Conservation (phyloP, 2,797 vertebrate species). For the Antrozous pallidus region DNA sequence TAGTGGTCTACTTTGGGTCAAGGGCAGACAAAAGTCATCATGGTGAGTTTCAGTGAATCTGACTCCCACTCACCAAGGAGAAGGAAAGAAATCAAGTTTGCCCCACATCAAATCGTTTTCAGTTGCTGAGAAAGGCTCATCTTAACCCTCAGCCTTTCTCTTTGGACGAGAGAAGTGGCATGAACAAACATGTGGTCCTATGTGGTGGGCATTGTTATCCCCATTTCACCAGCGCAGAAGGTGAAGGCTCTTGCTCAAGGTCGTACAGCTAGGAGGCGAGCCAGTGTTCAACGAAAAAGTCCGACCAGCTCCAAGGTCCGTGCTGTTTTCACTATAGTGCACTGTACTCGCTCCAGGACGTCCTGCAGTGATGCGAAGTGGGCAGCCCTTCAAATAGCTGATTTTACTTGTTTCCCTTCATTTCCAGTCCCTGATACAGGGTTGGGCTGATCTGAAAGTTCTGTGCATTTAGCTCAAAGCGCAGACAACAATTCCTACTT, state of each 20-base stretch:
- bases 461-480: neutral
- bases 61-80: neutral
- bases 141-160: neutral
- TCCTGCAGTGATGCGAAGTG: neutral
- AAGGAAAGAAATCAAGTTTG: neutral
- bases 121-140: neutral
- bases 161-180: neutral
- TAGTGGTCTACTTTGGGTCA: neutral
- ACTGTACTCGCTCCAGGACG: neutral
- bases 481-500: neutral
- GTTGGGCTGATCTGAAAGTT: neutral
- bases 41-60: neutral
- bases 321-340: neutral
- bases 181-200: neutral
- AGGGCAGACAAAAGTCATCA: neutral
- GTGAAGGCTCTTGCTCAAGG: constrained; percentile 26
- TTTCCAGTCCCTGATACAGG: neutral
- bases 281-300: constrained; percentile 10
- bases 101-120: neutral
- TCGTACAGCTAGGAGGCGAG: neutral
- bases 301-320: neutral
- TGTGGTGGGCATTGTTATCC: neutral
- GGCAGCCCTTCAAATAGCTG: constrained; percentile 4
- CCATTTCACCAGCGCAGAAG: constrained; percentile 8
- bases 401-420: neutral